A percentile compares a stretch with the other conserved stretches of the same genome.
These are phyloP conservation scores for Adelges cooleyi DNA, from an alignment of 1,140 invertebrate genomes.

Conservation along the genomic window DNA sequence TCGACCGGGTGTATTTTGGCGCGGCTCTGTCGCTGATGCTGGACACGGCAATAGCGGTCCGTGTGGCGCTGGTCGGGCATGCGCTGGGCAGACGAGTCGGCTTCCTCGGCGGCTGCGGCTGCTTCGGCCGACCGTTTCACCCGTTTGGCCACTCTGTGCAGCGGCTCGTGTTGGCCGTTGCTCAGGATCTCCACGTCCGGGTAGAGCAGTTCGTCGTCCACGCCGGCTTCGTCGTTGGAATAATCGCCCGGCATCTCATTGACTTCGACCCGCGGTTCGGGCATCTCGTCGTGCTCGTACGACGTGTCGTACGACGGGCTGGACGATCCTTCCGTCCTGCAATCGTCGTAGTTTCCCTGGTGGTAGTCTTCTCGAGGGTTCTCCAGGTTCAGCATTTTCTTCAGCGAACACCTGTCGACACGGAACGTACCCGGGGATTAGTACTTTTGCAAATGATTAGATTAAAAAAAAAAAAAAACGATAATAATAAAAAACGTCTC, in stretches of 20 bases:
- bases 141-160: neutral
- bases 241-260: slow-evolving; percentile 14
- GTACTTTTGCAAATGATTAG: too few relatives aligned
- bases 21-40: neutral
- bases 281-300: slow-evolving; percentile 12
- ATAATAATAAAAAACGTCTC: too few relatives aligned
- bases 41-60: slow-evolving; percentile 6
- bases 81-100: slow-evolving; percentile 9
- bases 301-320: slow-evolving; percentile 3
- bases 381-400: slow-evolving; percentile 19
- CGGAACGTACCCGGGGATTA: too few relatives aligned
- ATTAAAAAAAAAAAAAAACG: too few relatives aligned
- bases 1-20: neutral
- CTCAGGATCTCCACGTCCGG: slow-evolving; percentile 18
- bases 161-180: slow-evolving; percentile 12
- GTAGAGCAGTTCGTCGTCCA: slow-evolving; percentile 15
- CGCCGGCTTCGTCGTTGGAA: slow-evolving; percentile 6
- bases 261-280: slow-evolving; percentile 1
- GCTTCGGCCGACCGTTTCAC: slow-evolving; percentile 12
- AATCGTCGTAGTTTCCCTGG: neutral
- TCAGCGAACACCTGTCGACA: slow-evolving; percentile 2
- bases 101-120: slow-evolving; percentile 4
- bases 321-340: neutral
- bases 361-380: slow-evolving; percentile 5
- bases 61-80: slow-evolving; percentile 5